Percentiles rank a stretch among this genome's conserved stretches.
Conservation (phyloP, 2,113 vertebrate species). For the Cricetomys ansorgei region DNA sequence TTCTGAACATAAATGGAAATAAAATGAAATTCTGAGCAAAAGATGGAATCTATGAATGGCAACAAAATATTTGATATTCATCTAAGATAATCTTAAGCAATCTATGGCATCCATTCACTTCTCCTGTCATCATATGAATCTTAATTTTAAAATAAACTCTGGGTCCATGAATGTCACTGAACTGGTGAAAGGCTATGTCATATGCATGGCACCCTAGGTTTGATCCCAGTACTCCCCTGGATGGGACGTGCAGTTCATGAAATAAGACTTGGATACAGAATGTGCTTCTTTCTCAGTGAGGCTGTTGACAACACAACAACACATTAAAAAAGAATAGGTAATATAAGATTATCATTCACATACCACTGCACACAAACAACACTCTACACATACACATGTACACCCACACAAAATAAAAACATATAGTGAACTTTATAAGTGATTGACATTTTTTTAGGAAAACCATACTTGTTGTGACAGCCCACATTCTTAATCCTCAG, state of each 20-base stretch:
- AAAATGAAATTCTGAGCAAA: not conserved
- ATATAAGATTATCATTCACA: not conserved
- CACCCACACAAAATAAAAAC: not conserved
- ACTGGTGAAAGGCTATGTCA: too few species aligned
- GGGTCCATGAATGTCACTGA: not conserved
- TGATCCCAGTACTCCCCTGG: too few species aligned
- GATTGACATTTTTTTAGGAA: too few species aligned
- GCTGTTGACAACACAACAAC: not conserved
- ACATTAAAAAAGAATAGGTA: not conserved
- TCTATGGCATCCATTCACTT: fast-evolving
- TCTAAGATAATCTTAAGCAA: not conserved
- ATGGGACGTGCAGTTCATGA: not conserved
- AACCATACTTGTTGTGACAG: too few species aligned
- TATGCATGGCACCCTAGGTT: not conserved
- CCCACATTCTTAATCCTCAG: too few species aligned
- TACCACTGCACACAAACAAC: not conserved
- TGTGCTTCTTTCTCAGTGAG: not conserved
- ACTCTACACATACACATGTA: not conserved
- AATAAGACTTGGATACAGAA: not conserved
- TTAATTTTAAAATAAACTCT: not conserved
- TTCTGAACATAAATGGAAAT: not conserved
- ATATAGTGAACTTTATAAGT: not conserved
- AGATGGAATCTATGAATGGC: not conserved
- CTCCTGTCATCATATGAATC: not conserved
- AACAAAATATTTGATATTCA: not conserved